These are phyloP conservation scores for Patiria pectinifera DNA, from an alignment of 53 echinoderm and acorn worm species.

Conservation along the genomic window DNA sequence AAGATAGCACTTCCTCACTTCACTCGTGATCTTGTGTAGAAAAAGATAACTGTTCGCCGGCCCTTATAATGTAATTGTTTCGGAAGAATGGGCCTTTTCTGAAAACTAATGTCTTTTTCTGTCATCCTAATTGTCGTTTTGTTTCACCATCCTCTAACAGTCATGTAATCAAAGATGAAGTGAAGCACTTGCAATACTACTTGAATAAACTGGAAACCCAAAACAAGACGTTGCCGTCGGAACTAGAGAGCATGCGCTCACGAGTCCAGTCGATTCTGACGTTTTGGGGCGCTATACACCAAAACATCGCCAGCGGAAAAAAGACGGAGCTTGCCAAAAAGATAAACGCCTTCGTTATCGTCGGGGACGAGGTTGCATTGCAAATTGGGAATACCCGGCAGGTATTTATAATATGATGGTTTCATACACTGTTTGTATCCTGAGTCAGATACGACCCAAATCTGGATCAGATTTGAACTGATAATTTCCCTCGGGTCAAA, in stretches of 20 bases:
- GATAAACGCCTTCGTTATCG: neutral
- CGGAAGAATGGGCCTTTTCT: too few relatives aligned
- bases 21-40: too few relatives aligned
- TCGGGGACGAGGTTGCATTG: neutral
- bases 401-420: neutral
- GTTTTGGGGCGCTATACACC: neutral
- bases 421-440: too few relatives aligned
- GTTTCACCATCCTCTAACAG: neutral
- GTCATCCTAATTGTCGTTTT: too few relatives aligned
- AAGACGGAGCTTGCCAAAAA: neutral
- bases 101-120: too few relatives aligned
- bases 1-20: too few relatives aligned
- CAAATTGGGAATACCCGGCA: neutral
- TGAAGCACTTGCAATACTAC: conserved; percentile 44
- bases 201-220: conserved; percentile 12
- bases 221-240: neutral
- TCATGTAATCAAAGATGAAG: conserved; percentile 52
- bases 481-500: too few relatives aligned
- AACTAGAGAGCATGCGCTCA: neutral
- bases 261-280: neutral
- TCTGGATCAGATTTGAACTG: too few relatives aligned
- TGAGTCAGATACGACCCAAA: too few relatives aligned
- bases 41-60: too few relatives aligned
- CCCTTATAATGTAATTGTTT: too few relatives aligned
- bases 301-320: neutral